A percentile compares a stretch with the other conserved stretches of the same genome.
phyloP scores from a whole-genome alignment of 2,888 invertebrate species.

The Drosophila eohydei region DNA sequence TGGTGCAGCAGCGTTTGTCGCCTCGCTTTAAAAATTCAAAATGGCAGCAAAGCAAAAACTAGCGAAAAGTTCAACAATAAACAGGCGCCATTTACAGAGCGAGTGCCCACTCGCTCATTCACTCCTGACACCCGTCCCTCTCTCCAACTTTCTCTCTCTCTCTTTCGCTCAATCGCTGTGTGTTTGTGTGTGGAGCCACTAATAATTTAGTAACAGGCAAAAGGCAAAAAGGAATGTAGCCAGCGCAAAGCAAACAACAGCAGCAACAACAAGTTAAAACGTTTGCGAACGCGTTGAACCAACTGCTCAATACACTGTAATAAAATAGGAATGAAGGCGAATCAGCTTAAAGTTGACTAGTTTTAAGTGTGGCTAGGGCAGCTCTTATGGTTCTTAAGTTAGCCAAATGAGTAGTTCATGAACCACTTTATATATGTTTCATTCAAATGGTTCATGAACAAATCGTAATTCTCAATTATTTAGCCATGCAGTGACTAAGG shows the following conservation, averaged over 20 bases:
- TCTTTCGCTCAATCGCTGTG: slow-evolving; percentile 3
- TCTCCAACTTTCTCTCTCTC: background rate
- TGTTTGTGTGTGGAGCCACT: slow-evolving; percentile 54
- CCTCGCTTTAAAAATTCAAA: slow-evolving; percentile 72
- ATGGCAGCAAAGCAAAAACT: slow-evolving; percentile 67
- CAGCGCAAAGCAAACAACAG: slow-evolving; percentile 46
- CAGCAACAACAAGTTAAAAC: slow-evolving; percentile 15
- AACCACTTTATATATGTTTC: no score
- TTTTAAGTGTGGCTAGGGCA: background rate
- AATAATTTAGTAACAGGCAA: slow-evolving; percentile 78
- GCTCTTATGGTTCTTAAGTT: background rate
- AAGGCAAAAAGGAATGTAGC: slow-evolving; percentile 65
- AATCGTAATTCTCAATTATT: background rate
- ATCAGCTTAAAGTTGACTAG: background rate
- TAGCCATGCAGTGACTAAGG: background rate
- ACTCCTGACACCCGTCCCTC: background rate
- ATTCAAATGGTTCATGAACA: background rate
- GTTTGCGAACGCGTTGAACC: background rate
- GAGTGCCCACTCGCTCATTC: slow-evolving; percentile 1
- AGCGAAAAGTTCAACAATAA: slow-evolving; percentile 59
- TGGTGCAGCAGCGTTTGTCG: slow-evolving; percentile 36
- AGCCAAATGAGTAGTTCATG: background rate
- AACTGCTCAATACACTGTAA: slow-evolving; percentile 3
- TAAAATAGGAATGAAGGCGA: background rate
- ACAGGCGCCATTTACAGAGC: slow-evolving; percentile 53